Evolutionary conservation across 1,140 invertebrate species (phyloP), one percentile per base, ranked within the genome.

Genomic region (Orchestia grillus): DNA sequence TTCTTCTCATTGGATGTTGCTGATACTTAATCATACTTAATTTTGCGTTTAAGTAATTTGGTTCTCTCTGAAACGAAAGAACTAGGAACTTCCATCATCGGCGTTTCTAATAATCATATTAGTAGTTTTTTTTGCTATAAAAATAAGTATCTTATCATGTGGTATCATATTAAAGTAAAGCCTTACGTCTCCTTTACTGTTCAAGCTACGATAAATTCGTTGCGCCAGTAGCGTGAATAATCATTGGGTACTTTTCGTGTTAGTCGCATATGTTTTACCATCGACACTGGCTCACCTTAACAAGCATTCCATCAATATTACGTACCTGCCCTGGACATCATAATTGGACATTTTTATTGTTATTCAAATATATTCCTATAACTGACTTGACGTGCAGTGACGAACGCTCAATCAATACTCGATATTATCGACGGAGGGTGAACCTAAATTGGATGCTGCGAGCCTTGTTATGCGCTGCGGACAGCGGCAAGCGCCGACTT

Each of bases 311-410:
- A 77, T 77, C 62, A 77, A 77, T 77, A 77, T 77, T 77, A 36
- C 62, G 36, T 23, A 77, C 62, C 62, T 77, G 62, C 62, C 11
- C 62, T 77, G 62, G 8, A 44, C 44, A 91, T 91, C 11, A 91
- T 91, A 91, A 91, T 91, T 91, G 88, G 88, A 43, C 88, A 44
- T 42, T 91, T 91, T 91, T 91, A 91, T 91, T 91, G 41, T 91
- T 43, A 91, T 44, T 91, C 88, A 42, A 91, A 44, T 44, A 44
- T 43, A 43, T 91, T 91, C 88, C 19, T 44, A 91, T 91, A 91
- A 42, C 88, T 42, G 44, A 91, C 8, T 41, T 44, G 44, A 36
- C 88, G 6, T 47, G 8, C 92, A 40, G 44, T 94, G 92, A 94
- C 44, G 92, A 94, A 45, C 44, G 36, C 44, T 44, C 43, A 40